phyloP scores from a whole-genome alignment of 2,797 vertebrate genomes.

The Prunella strophiata region DNA sequence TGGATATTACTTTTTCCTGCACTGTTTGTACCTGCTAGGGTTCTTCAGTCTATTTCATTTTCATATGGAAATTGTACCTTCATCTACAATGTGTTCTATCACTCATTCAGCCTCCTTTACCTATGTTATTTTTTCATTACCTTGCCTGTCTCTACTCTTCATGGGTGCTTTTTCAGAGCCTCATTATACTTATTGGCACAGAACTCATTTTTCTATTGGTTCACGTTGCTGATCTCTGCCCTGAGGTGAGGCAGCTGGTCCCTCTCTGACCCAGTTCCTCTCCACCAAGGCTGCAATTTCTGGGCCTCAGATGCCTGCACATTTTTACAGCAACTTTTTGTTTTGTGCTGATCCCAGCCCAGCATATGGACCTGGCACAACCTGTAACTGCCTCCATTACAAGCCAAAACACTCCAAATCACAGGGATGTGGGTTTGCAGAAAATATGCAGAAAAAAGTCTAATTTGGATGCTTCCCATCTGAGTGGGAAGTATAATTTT shows the following conservation, averaged over 20 bases:
- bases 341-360: background rate
- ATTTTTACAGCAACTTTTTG: background rate
- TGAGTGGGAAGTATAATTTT: background rate
- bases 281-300: background rate
- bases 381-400: background rate
- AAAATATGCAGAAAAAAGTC: background rate
- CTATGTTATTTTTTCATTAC: background rate
- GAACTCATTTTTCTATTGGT: background rate
- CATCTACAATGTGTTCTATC: background rate
- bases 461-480: background rate
- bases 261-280: background rate
- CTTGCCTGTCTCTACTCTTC: background rate
- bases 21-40: background rate
- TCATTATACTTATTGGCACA: background rate
- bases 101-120: background rate
- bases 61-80: background rate
- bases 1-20: background rate
- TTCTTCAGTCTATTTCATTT: background rate
- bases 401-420: background rate
- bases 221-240: background rate
- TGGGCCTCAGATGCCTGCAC: background rate
- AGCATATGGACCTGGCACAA: background rate
- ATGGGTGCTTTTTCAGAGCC: background rate
- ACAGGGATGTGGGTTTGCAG: background rate
- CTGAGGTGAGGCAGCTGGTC: background rate